Evolutionary conservation across 2,888 invertebrate species (phyloP).

Genomic region (Eristalis intricaria): DNA sequence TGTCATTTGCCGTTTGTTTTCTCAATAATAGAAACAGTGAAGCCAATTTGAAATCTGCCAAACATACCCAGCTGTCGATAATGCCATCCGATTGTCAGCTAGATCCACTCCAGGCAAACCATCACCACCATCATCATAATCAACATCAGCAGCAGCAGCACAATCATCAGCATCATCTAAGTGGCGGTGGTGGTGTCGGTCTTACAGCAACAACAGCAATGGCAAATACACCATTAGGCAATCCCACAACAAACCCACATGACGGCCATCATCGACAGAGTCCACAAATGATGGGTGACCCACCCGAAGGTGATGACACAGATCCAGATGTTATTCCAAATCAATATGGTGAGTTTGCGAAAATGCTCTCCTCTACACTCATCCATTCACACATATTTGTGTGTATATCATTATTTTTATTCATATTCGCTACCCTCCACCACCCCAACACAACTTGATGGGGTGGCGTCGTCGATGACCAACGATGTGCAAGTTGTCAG

Average conservation of each 20-base stretch:
- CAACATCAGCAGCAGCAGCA: slow-evolving; percentile 77
- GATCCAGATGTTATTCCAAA: slow-evolving; percentile 94
- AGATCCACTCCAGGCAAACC: slow-evolving; percentile 80
- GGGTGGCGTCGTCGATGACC: background rate
- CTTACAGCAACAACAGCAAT: slow-evolving; percentile 67
- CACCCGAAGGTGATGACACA: slow-evolving; percentile 84
- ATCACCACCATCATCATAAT: slow-evolving; percentile 75
- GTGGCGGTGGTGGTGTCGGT: slow-evolving; percentile 70
- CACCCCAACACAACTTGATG: background rate
- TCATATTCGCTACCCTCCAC: slow-evolving; percentile 30
- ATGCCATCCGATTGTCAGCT: slow-evolving; percentile 81
- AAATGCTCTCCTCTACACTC: background rate
- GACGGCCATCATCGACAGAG: slow-evolving; percentile 80
- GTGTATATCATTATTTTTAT: slow-evolving; percentile 27
- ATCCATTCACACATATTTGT: background rate
- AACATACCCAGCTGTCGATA: slow-evolving; percentile 81
- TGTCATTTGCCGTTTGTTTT: slow-evolving; percentile 52
- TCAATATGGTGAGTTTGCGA: slow-evolving; percentile 88
- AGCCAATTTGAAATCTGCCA: slow-evolving; percentile 80
- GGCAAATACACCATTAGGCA: slow-evolving; percentile 75
- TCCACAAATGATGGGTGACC: slow-evolving; percentile 80
- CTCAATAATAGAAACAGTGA: slow-evolving; percentile 79
- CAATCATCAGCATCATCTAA: slow-evolving; percentile 78
- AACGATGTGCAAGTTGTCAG: slow-evolving; percentile 1
- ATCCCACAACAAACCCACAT: slow-evolving; percentile 82